Base-by-base conservation (phyloP, 2,797 vertebrate species). In the Heliangelus exortis region DNA sequence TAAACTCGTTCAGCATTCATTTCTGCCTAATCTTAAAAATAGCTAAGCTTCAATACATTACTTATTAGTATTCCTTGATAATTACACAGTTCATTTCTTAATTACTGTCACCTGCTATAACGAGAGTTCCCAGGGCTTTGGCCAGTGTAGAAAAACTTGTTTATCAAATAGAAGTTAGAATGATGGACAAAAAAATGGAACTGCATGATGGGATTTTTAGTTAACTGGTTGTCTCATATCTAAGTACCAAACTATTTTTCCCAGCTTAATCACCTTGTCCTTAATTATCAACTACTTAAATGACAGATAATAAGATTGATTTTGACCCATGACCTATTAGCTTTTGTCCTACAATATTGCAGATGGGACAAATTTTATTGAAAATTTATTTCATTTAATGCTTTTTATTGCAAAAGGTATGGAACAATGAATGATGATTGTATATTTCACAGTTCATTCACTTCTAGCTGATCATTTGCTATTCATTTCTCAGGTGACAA, bases 381-480 rank as follows among this genome's bases (percentile, higher is more conserved):
- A 58, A 94, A 96, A 97, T 97, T 97, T 93, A 97, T 97, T 97
- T 93, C 79, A 97, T 97, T 97, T 97, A 89, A 96, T 76, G 84
- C 81, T 89, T 97, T 96, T 96, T 95, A 96, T 97, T 94, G 87
- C 83, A 88, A 97, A 97, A 96, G 65, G 73, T 92, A 96, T 66
- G 69, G 91, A 95, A 96, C 78, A 86, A 94, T 57, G 59, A 92
- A 92, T 33, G 74, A 88, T 96, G 97, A 97, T 97, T 97, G 96
- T 83, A 91, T 95, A 95, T 96, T 97, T 97, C 96, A 97, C 66
- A 96, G 95, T 97, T 95, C 94, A 96, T 96, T 97, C 95, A 94
- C 90, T 96, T 82, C 89, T 96, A 96, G 97, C 81, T 65, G 71
- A 92, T 95, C 58, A 68, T 95, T 96, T 97, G 65, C 85, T 96